Evolutionary conservation across 2,113 vertebrate species (phyloP).

Genomic region (Poeciliopsis occidentalis): DNA sequence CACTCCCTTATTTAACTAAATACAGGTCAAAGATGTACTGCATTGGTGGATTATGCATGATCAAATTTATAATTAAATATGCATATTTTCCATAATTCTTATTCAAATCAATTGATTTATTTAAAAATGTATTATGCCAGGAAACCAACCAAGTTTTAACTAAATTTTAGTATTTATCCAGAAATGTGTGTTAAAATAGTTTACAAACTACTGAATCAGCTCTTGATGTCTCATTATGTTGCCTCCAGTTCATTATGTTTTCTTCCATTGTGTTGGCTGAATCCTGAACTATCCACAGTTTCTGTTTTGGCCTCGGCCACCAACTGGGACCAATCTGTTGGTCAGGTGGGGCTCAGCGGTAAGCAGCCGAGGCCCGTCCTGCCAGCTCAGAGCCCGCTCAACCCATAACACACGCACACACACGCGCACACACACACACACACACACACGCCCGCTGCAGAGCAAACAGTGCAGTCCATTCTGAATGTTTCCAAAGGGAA

Average conservation of each 20-base stretch:
- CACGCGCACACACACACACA: background rate
- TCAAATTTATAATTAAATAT: no score
- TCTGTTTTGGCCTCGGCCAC: constrained; percentile 37
- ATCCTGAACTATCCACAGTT: constrained; percentile 45
- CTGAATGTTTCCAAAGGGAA: background rate
- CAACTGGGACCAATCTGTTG: constrained; percentile 78
- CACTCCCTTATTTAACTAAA: no score
- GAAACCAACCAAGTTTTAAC: no score
- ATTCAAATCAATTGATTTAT: no score
- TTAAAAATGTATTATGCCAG: no score
- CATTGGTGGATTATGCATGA: no score
- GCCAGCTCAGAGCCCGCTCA: constrained; percentile 49
- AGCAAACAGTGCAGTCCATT: background rate
- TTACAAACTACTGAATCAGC: background rate
- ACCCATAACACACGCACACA: constrained; percentile 9
- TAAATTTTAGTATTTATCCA: no score
- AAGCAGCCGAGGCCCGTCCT: constrained; percentile 43
- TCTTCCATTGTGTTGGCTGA: constrained; percentile 15
- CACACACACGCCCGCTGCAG: constrained; percentile 9
- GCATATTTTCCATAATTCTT: no score
- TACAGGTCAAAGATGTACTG: no score
- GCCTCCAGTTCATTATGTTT: background rate
- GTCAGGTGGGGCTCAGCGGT: constrained; percentile 66
- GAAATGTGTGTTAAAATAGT: no score
- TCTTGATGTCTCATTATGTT: background rate